Evolutionary conservation across 2,113 vertebrate genomes (phyloP), one percentile per base, ranked within the genome.

Genomic region (Phalacrocorax carbo): DNA sequence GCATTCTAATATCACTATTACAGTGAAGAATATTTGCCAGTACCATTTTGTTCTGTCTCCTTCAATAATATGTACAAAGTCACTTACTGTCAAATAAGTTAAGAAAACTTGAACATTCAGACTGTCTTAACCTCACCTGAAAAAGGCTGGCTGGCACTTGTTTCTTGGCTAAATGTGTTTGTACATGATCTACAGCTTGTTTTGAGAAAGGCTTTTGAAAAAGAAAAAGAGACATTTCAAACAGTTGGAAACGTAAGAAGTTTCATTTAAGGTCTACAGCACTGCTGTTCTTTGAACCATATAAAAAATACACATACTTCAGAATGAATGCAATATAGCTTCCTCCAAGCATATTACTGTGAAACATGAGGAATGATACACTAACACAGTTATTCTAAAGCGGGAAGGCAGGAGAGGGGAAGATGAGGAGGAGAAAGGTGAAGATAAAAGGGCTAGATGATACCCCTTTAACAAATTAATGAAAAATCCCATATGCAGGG

Each of bases 151-250:
- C 98, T 15, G 99, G 99, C 89, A 99, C 99, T 97, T 99, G 98
- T 90, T 99, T 99, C 98, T 99, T 99, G 75, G 98, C 97, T 92
- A 99, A 96, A 94, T 99, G 98, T n/a, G 98, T 98, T 91, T 99
- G 99, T 36, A 99, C 99, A 1, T 99, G 99, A 86, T 99, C 99
- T 93, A 99, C 99, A 16, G 99, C 98, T 96, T 99, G 98, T 97
- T 99, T 99, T 8, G 99, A 99, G 96, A 99, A 99, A 4, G 98
- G 98, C 99, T 99, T 98, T 88, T 36, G 95, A 30, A 82, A 94
- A 94, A 97, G 84, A 94, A 82, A 66, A 77, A 95, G 40, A 91
- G 82, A 42, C 30, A 10, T 76, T 81, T 91, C 78, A 89, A 69
- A 62, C 62, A 79, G 85, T 27, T 82, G 89, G 69, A 79, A 90